A percentile compares a stretch with the other conserved stretches of the same genome.
Conservation (phyloP, 2,888 invertebrate species). For the Liposcelis brunnea region DNA sequence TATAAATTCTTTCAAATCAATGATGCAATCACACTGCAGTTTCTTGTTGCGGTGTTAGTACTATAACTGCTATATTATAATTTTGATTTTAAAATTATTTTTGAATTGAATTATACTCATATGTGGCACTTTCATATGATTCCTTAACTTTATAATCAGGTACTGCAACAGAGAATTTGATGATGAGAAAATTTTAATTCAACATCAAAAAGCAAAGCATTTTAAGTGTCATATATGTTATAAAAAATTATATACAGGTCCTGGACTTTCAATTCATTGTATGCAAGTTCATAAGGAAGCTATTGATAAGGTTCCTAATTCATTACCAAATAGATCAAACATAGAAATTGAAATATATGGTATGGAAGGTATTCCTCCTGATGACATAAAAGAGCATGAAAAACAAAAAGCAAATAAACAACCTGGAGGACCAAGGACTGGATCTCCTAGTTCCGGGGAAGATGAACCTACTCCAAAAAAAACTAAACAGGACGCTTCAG, state of each 20-base stretch:
- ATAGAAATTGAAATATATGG: constrained; percentile 99
- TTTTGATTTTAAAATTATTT: too few species aligned
- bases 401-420: constrained; percentile 42
- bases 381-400: constrained; percentile 88
- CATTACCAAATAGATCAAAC: constrained; percentile 90
- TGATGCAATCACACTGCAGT: too few species aligned
- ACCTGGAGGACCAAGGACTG: constrained; percentile 34
- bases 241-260: constrained; percentile 96
- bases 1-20: too few species aligned
- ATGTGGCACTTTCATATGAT: neutral
- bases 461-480: constrained; percentile 69
- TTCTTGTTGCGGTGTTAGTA: too few species aligned
- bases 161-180: constrained; percentile 99
- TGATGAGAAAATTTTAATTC: constrained; percentile 98
- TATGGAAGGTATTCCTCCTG: constrained; percentile 98
- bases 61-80: too few species aligned
- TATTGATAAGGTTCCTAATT: constrained; percentile 98
- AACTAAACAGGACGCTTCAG: constrained; percentile 48
- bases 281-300: constrained; percentile 99
- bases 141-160: constrained; percentile 37
- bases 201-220: constrained; percentile 99
- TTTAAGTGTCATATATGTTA: constrained; percentile 99
- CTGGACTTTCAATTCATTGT: constrained; percentile 96
- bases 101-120: too few species aligned
- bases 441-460: constrained; percentile 65